Evolutionary conservation across 2,888 invertebrate genomes (phyloP).

Genomic region (Ectemnius continuus): DNA sequence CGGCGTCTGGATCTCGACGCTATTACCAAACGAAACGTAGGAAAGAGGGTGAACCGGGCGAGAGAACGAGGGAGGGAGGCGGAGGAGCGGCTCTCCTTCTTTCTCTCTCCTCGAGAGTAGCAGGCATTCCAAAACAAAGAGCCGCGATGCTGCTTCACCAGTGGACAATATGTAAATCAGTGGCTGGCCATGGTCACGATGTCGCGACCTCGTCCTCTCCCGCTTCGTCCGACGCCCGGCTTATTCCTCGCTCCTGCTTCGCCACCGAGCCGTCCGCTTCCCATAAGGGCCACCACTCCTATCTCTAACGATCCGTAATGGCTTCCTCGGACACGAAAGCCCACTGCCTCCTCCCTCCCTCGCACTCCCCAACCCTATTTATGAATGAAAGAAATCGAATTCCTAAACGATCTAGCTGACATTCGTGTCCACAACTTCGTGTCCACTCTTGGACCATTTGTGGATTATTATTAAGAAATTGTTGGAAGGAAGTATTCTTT

Average conservation of each 20-base stretch:
- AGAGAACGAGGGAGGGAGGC: conserved; percentile 31
- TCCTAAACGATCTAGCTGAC: not conserved
- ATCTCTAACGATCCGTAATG: conserved; percentile 70
- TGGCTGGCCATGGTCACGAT: conserved; percentile 77
- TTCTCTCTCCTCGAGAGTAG: conserved; percentile 56
- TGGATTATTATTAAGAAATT: too few relatives aligned
- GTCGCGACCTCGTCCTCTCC: conserved; percentile 76
- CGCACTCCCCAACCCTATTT: not conserved
- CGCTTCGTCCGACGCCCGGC: conserved; percentile 36
- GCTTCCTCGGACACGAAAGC: conserved; percentile 51
- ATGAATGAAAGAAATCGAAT: conserved; percentile 2
- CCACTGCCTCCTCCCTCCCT: not conserved
- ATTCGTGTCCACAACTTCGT: too few relatives aligned
- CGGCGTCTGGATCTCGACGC: conserved; percentile 70
- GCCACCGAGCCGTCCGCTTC: conserved; percentile 63
- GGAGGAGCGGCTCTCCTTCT: not conserved
- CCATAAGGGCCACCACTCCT: conserved; percentile 66
- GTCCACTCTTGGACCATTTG: too few relatives aligned
- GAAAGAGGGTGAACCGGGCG: conserved; percentile 20
- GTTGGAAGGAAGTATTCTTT: too few relatives aligned
- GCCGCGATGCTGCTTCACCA: conserved; percentile 72
- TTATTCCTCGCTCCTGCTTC: conserved; percentile 57
- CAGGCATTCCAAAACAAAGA: conserved; percentile 77
- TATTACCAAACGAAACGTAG: conserved; percentile 67
- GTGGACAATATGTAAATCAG: conserved; percentile 78